Conservation (phyloP, 2,888 invertebrate genomes). For the Nineta flava region DNA sequence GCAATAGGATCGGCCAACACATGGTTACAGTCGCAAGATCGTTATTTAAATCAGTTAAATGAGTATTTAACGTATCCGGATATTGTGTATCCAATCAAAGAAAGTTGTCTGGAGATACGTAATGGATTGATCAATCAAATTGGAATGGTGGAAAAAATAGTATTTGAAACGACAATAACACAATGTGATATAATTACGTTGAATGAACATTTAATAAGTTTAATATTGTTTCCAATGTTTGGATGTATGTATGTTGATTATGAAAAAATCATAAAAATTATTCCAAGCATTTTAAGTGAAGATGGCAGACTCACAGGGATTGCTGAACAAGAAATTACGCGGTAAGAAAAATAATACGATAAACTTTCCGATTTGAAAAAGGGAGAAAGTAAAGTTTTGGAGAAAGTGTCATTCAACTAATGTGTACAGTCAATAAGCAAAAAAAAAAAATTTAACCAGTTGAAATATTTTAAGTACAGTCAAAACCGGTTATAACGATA, state of each 20-base stretch:
- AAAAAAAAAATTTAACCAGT: no score
- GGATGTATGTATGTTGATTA: background rate
- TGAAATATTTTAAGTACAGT: no score
- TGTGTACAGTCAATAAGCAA: no score
- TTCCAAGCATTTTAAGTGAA: no score
- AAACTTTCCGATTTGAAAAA: no score
- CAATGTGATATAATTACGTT: background rate
- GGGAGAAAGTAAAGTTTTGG: no score
- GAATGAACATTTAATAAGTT: background rate
- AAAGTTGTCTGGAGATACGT: conserved; percentile 48
- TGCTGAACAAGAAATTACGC: no score
- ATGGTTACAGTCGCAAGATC: conserved; percentile 37
- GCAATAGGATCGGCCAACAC: conserved; percentile 16
- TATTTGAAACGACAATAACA: no score
- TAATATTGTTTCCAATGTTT: background rate
- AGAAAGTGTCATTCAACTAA: no score
- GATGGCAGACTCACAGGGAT: no score
- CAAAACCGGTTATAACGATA: no score
- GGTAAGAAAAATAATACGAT: no score
- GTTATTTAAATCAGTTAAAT: conserved; percentile 37
- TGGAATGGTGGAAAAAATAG: background rate
- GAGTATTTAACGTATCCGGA: conserved; percentile 59
- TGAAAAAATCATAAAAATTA: background rate
- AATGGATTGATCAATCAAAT: conserved; percentile 29
- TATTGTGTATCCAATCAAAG: conserved; percentile 53